phyloP scores from a whole-genome alignment of 2,797 vertebrate genomes.

The Ciconia nigra region DNA sequence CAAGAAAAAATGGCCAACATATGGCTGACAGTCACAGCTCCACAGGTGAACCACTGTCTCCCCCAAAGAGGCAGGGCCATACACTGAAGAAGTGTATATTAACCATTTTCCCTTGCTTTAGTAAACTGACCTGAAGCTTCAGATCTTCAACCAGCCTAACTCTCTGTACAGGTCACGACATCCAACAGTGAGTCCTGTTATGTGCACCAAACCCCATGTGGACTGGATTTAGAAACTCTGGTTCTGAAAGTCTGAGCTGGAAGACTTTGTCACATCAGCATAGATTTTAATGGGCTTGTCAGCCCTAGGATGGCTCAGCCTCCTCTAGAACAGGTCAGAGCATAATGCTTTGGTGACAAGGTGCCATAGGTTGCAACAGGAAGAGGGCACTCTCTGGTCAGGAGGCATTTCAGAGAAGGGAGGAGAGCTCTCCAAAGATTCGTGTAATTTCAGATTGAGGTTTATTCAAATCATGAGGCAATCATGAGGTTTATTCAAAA shows the following conservation, averaged over 20 bases:
- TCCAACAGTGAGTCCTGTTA: background rate
- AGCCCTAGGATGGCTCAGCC: background rate
- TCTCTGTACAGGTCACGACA: accelerated
- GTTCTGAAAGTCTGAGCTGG: background rate
- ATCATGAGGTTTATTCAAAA: background rate
- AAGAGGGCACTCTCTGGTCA: background rate
- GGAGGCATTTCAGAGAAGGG: background rate
- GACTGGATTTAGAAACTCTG: background rate
- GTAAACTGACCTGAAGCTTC: background rate
- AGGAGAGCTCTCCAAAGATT: background rate
- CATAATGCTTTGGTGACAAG: background rate
- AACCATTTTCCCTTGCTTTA: background rate
- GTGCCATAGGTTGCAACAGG: background rate
- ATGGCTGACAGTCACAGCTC: background rate
- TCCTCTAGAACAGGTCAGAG: background rate
- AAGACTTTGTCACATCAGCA: background rate
- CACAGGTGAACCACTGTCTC: background rate
- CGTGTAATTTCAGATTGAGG: background rate
- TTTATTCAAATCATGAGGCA: background rate
- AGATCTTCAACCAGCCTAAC: background rate
- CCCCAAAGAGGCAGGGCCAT: background rate
- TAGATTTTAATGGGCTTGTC: background rate
- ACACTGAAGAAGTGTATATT: background rate
- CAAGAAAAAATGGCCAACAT: background rate
- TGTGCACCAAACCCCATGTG: background rate